Percentiles rank a stretch among this genome's conserved stretches.
These are phyloP conservation scores for Synergus japonicus DNA, from an alignment of 2,888 invertebrate species.

Conservation along the genomic window DNA sequence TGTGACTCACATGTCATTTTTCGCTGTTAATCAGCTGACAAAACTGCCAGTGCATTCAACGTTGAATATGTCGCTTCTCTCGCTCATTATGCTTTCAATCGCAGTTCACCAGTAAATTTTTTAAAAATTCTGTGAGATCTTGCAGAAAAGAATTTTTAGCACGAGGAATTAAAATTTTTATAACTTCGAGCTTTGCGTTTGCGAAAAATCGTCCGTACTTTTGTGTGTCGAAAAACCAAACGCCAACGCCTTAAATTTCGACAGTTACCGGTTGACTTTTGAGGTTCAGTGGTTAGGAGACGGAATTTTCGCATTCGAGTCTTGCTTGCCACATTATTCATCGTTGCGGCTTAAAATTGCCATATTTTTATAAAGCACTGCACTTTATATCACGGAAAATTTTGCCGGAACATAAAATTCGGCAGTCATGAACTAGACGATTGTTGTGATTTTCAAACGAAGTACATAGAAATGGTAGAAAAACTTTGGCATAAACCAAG, in stretches of 20 bases:
- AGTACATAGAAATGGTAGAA: background rate
- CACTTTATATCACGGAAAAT: conserved; percentile 9
- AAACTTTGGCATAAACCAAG: background rate
- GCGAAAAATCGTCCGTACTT: background rate
- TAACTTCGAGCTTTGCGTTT: conserved; percentile 9
- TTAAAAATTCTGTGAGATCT: background rate
- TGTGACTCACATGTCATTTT: conserved; percentile 55
- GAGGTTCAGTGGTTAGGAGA: conserved; percentile 45
- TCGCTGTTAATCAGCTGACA: conserved; percentile 61
- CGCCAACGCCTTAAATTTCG: conserved; percentile 58
- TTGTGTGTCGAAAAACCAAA: conserved; percentile 41
- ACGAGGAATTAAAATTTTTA: background rate
- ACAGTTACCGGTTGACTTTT: conserved; percentile 52
- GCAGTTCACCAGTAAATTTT: background rate
- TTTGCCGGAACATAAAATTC: conserved; percentile 33
- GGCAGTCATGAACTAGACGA: background rate
- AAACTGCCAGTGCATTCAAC: conserved; percentile 48
- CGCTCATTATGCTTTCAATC: conserved; percentile 51
- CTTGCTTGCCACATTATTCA: conserved; percentile 48
- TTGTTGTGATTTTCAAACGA: conserved; percentile 7
- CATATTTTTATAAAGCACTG: conserved; percentile 48
- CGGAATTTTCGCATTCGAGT: conserved; percentile 46
- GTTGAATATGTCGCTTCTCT: conserved; percentile 44
- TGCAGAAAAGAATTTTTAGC: background rate
- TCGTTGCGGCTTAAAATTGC: conserved; percentile 50